Conservation (phyloP, 1,140 invertebrate species). For the Microvelia longipes region DNA sequence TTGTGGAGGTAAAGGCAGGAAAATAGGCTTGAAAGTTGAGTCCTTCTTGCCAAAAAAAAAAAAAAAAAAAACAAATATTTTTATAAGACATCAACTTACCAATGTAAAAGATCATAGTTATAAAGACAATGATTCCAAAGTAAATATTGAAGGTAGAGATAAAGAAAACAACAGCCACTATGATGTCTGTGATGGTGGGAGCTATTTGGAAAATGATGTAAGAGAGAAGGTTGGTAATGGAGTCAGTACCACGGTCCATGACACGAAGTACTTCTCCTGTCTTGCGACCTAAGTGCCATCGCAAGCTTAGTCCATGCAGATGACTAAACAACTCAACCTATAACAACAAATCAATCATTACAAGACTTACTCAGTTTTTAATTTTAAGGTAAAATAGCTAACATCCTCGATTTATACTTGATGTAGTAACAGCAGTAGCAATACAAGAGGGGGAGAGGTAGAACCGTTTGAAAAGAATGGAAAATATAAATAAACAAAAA, state of each 20-base stretch:
- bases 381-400: no score
- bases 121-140: conserved; percentile 86
- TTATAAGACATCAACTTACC: no score
- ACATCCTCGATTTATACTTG: no score
- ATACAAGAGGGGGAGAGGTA: no score
- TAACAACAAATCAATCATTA: conserved; percentile 20
- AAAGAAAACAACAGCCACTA: conserved; percentile 85
- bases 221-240: conserved; percentile 80
- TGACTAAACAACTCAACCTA: conserved; percentile 65
- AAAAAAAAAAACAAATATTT: no score
- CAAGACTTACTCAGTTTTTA: background rate
- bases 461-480: no score
- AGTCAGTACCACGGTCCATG: conserved; percentile 90
- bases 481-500: no score
- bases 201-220: conserved; percentile 76
- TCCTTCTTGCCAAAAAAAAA: no score
- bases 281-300: conserved; percentile 84
- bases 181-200: conserved; percentile 82
- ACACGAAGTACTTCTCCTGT: conserved; percentile 87
- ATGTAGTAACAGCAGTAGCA: no score
- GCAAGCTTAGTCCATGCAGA: conserved; percentile 66
- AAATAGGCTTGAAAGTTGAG: no score
- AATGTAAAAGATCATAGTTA: conserved; percentile 83
- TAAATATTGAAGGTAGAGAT: conserved; percentile 72
- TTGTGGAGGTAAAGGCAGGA: no score